phyloP scores from a whole-genome alignment of 37 sponge, comb jelly and placozoan species.

The Bolinopsis microptera region DNA sequence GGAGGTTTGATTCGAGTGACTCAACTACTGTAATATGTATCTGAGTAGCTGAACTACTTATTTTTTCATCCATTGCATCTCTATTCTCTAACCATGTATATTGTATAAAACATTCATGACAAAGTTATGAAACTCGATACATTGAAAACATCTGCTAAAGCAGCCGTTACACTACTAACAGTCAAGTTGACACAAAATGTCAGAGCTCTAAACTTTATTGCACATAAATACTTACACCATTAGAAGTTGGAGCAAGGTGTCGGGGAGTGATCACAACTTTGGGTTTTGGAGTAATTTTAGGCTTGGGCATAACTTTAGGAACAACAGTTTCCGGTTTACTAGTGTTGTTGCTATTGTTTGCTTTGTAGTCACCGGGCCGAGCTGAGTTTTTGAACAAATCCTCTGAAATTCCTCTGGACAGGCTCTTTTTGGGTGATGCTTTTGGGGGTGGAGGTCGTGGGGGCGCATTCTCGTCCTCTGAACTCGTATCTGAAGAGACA shows the following conservation, averaged over 20 bases:
- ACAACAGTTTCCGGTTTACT: slow-evolving; percentile 3
- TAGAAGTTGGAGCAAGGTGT: background rate
- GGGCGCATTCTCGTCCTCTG: slow-evolving; percentile 55
- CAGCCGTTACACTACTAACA: too few relatives aligned
- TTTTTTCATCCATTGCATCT: too few relatives aligned
- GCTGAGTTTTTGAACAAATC: background rate
- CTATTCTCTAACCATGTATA: too few relatives aligned
- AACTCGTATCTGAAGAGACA: background rate
- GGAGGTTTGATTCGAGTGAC: background rate
- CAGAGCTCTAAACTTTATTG: too few relatives aligned
- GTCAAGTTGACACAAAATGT: too few relatives aligned
- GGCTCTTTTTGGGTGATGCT: slow-evolving; percentile 48
- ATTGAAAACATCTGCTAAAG: too few relatives aligned
- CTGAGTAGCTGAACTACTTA: background rate
- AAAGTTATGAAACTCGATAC: too few relatives aligned
- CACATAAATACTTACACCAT: background rate
- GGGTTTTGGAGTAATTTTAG: slow-evolving; percentile 7
- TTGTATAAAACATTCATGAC: too few relatives aligned
- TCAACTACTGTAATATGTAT: background rate
- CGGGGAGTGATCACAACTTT: background rate
- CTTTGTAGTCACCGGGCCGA: slow-evolving; percentile 35
- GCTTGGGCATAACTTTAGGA: slow-evolving; percentile 63
- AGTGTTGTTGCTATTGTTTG: background rate
- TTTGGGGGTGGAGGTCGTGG: slow-evolving; percentile 57
- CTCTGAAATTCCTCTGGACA: background rate